These are phyloP conservation scores for Steinernema khuongi DNA, from an alignment of 1,140 invertebrate species.

Conservation along the genomic window DNA sequence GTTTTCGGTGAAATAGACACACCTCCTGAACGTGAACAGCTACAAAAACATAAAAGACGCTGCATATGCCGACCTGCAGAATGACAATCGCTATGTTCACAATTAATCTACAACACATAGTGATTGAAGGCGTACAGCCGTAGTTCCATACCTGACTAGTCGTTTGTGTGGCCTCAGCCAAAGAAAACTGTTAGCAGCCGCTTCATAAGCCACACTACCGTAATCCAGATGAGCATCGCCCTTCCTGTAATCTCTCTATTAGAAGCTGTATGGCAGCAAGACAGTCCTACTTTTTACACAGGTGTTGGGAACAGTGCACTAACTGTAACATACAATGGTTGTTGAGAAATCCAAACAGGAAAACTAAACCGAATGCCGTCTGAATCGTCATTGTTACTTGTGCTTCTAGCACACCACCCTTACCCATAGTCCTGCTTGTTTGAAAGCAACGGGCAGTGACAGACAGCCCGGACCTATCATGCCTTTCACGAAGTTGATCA, in stretches of 20 bases:
- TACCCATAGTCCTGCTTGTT: constrained; percentile 51
- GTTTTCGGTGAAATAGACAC: not conserved
- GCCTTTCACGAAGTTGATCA: constrained; percentile 51
- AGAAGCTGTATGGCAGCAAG: not conserved
- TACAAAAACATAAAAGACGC: constrained; percentile 55
- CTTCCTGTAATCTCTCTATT: constrained; percentile 30
- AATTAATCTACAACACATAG: constrained; percentile 13
- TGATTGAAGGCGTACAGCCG: not conserved
- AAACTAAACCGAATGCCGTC: constrained; percentile 41
- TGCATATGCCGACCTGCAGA: constrained; percentile 51
- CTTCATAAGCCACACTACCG: constrained; percentile 47
- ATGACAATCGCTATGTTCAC: constrained; percentile 31
- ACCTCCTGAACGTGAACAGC: constrained; percentile 48
- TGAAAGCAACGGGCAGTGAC: constrained; percentile 49
- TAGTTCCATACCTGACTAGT: constrained; percentile 30
- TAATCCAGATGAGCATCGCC: constrained; percentile 41
- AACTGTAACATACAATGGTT: constrained; percentile 50
- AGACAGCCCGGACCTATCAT: constrained; percentile 56
- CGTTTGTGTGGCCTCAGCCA: constrained; percentile 27
- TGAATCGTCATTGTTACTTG: constrained; percentile 17
- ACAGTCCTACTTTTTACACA: constrained; percentile 38
- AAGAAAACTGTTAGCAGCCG: constrained; percentile 41
- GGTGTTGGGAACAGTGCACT: constrained; percentile 49
- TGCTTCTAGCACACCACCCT: not conserved
- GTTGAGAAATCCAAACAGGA: constrained; percentile 51